A percentile compares a stretch with the other conserved stretches of the same genome.
These are phyloP conservation scores for Caloenas nicobarica DNA, from an alignment of 2,113 vertebrate species.

Conservation along the genomic window DNA sequence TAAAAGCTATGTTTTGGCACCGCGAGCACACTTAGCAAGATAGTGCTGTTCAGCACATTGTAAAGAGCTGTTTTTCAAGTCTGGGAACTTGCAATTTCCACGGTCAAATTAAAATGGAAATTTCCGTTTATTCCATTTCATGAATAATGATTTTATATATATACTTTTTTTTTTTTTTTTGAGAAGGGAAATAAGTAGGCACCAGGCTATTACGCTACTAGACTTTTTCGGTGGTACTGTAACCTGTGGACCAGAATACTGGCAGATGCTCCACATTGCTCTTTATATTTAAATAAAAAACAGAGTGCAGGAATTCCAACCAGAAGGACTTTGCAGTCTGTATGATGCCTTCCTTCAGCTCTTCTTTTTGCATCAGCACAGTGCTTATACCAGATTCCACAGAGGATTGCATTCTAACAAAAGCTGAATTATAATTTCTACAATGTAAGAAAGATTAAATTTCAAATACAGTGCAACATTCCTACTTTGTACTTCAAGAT, in stretches of 20 bases:
- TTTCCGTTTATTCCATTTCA: background rate
- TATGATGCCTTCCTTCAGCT: background rate
- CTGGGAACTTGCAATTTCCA: conserved; percentile 24
- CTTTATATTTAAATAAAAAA: background rate
- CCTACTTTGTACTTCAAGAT: background rate
- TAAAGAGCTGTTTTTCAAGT: conserved; percentile 53
- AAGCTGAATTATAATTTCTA: background rate
- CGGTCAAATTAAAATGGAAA: conserved; percentile 43
- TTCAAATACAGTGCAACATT: background rate
- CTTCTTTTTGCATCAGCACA: background rate
- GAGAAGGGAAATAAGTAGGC: background rate
- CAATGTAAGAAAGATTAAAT: background rate
- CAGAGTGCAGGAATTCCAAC: background rate
- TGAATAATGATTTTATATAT: background rate
- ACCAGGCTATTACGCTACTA: background rate
- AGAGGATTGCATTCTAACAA: background rate
- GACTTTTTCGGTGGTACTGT: background rate
- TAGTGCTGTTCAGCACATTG: conserved; percentile 25
- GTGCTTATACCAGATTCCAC: background rate
- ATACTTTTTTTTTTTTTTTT: too few species aligned
- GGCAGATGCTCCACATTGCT: too few species aligned
- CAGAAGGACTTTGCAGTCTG: background rate
- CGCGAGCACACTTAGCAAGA: conserved; percentile 46
- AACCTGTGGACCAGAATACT: background rate
- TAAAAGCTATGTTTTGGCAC: conserved; percentile 72